Evolutionary conservation across 2,888 invertebrate genomes (phyloP), one percentile per base, ranked within the genome.

Genomic region (Neuroscelio doddi): DNA sequence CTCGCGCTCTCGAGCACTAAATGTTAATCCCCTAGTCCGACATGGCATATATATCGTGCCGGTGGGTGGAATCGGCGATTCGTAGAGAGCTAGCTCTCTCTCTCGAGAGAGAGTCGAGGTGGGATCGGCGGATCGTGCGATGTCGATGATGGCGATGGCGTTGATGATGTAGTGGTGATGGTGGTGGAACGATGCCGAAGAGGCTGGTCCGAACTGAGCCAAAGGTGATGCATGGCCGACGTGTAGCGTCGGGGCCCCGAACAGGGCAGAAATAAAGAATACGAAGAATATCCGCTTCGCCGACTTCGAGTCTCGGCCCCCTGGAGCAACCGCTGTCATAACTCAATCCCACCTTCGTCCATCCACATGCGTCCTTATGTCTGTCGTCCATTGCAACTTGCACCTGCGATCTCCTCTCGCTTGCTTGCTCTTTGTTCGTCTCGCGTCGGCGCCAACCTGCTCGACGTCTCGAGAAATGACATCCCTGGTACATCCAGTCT

Each of bases 271-370:
- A 78, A 80, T 78, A 81, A 81, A 80, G 80, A 82, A 80, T 80
- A 80, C 80, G 79, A 80, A 80, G 78, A 79, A 80, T 82, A 80
- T 81, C 80, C 79, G 80, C 78, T 78, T 77, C 72, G 78, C 74
- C 70, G 58, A 38, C 34, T 36, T 34, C 30, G 32, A 59, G 50
- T 38, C 51, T 79, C 81, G 82, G 83, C 83, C 83, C 81, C 83
- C 83, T 77, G 80, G 82, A 81, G 83, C 82, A 82, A 80, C 79
- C 82, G 81, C 81, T 84, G 84, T 84, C 84, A 84, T 84, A 84
- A 84, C 83, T 84, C 84, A 84, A 84, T 84, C 84, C 84, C 83
- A 83, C 82, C 82, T 82, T 78, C 80, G 76, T 80, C 75, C 76
- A 71, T 73, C 75, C 71, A 76, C 75, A 66, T 69, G 74, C 58